A percentile compares a stretch with the other conserved stretches of the same genome.
Evolutionary conservation across 2,113 vertebrate species (phyloP).

Genomic region (Atherinomorus stipes): DNA sequence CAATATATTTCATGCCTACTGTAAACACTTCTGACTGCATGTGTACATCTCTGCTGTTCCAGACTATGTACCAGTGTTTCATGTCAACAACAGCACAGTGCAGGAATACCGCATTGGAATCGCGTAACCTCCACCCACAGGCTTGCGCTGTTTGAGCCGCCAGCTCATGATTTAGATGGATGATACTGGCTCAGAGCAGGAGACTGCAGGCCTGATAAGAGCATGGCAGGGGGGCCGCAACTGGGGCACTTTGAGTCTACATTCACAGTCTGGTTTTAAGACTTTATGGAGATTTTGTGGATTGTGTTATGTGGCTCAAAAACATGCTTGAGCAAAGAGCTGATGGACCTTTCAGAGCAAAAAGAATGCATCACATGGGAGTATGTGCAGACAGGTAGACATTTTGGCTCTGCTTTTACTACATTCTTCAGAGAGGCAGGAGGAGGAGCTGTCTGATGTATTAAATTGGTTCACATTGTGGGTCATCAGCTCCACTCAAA

Average conservation of each 20-base stretch:
- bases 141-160: conserved; percentile 17
- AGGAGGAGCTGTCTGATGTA: conserved; percentile 28
- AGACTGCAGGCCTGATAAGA: conserved; percentile 52
- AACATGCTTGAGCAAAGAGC: conserved; percentile 10
- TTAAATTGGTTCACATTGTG: conserved; percentile 18
- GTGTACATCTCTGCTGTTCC: conserved; percentile 16
- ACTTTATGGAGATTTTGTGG: conserved; percentile 37
- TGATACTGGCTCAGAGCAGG: conserved; percentile 42
- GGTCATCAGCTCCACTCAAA: conserved; percentile 40
- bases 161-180: conserved; percentile 56
- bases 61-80: conserved; percentile 15
- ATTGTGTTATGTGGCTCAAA: conserved; percentile 10
- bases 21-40: not conserved
- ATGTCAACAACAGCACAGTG: conserved; percentile 9
- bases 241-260: conserved; percentile 34
- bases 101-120: conserved; percentile 28
- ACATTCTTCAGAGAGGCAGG: not conserved
- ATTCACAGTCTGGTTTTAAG: conserved; percentile 31
- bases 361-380: conserved; percentile 18
- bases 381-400: conserved; percentile 28
- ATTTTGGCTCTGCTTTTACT: conserved; percentile 30
- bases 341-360: conserved; percentile 34
- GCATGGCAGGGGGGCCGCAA: conserved; percentile 32
- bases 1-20: not conserved
- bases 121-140: conserved; percentile 43